Base-by-base conservation (phyloP, 2,113 vertebrate species). In the Ageneiosus marmoratus region DNA sequence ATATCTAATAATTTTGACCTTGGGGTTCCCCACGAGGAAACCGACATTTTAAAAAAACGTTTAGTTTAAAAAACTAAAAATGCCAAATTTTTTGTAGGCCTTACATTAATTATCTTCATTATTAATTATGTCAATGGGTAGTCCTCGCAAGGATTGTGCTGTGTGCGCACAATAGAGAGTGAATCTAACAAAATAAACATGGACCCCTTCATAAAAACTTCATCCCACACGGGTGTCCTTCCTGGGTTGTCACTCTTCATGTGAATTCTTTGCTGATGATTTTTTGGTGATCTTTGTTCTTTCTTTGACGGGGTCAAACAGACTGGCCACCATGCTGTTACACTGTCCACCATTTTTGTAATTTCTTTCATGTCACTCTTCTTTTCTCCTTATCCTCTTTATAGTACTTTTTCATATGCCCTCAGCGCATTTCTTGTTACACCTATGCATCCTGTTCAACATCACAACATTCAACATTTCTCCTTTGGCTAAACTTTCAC, bases 291-390 rank as follows among this genome's bases (percentile, higher is more conserved):
- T 60, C 27, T 34, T 37, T 56, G n/a, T 76, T 48, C 2, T 51
- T 24, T 51, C 9, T 34, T 20, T 67, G 60, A 51, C 58, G 29
- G 77, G 58, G 41, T 50, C 44, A 79, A 79, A 24, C 6, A 53
- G 48, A n/a, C 8, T 41, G 51, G 15, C 8, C 65, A 65, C 60
- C 60, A 62, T 65, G 18, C 58, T 46, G 27, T 63, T 79, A 79
- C 77, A 79, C 16, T 32, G 15, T 63, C 44, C 77, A 79, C 44
- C 60, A 51, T 79, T 79, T 74, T 46, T 32, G 0, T 67, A 4
- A 41, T 65, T 72, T 37, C 34, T 53, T 48, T 34, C n/a, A 75
- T 53, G 50, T 76, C 29, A 55, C 51, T 70, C 46, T 29, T 67
- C 46, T 80, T 63, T n/a, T 2, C 27, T 41, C 27, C 20, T 51